Base-by-base conservation (phyloP, 2,888 invertebrate species). In the Byasa hedistus region DNA sequence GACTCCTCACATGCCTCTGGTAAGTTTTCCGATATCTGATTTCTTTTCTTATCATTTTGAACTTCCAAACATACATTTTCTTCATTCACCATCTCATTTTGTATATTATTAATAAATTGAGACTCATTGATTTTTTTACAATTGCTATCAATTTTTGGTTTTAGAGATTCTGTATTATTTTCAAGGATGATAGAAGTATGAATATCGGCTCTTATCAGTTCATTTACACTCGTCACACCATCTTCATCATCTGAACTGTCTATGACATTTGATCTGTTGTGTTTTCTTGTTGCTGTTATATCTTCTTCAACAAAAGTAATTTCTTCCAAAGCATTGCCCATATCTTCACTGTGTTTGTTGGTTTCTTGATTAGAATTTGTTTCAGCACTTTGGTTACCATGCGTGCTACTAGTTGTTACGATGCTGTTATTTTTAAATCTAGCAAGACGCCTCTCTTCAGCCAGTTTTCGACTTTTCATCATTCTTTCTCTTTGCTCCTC, bases 401-500 rank as follows among this genome's bases (percentile, higher is more conserved):
- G 68, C 62, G 27, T 23, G 57, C 55, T 22, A 22, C 19, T 66
- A 57, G 51, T 56, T 27, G 56, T 70, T 21, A 57, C 61, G 56
- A 57, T 57, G 59, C 62, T 69, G 54, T 69, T 71, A 73, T 82
- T 81, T 74, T 88, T 83, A 15, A 92, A 76, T 76, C 91, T 93
- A 0, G 93, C 93, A n/a, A 93, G 86, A 61, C 94, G 84, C 70
- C 93, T 91, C 77, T 95, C 94, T 81, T 94, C 92, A 0, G 96
- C 96, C 57, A 94, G 70, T 73, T 91, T 89, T 61, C 94, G 92
- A 77, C 96, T 96, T 71, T 92, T 92, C 27, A 95, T 92, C 84
- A 96, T 94, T 75, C 94, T 93, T 62, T 95, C 93, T 72, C 93
- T 92, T 76, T 95, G 94, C 70, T 95, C 96, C 1, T 94, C 93